A percentile compares a stretch with the other conserved stretches of the same genome.
Conservation (phyloP, 2,797 vertebrate species). For the Poeciliopsis gracilis region DNA sequence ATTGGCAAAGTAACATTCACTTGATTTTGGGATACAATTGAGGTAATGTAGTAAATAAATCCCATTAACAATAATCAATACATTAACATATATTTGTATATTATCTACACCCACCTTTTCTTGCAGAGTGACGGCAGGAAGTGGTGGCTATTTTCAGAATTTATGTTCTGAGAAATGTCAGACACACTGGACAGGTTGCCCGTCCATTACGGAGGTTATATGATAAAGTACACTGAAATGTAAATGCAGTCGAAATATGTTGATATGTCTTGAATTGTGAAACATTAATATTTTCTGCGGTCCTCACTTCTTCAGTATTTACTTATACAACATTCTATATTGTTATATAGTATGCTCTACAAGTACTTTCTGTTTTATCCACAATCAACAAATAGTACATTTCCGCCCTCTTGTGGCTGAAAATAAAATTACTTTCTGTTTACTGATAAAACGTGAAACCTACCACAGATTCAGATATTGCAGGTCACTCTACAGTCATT, state of each 20-base stretch:
- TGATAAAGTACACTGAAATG: neutral
- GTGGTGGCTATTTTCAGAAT: too few relatives aligned
- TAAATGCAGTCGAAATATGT: neutral
- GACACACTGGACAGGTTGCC: too few relatives aligned
- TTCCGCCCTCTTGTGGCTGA: conserved; percentile 52
- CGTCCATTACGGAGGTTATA: neutral
- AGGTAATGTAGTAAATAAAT: too few relatives aligned
- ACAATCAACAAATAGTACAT: neutral
- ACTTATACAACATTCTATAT: too few relatives aligned
- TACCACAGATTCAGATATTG: neutral
- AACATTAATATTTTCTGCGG: neutral
- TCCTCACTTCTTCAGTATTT: neutral
- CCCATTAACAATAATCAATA: too few relatives aligned
- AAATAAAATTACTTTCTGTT: conserved; percentile 3
- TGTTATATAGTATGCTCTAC: too few relatives aligned
- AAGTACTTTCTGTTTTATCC: neutral
- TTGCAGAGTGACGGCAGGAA: too few relatives aligned
- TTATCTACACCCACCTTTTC: too few relatives aligned
- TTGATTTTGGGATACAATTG: too few relatives aligned
- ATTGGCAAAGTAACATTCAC: too few relatives aligned
- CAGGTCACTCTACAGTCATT: neutral
- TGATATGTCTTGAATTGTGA: neutral
- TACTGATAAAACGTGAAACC: neutral
- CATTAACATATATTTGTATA: too few relatives aligned
- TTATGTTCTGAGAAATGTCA: too few relatives aligned